These are phyloP conservation scores for Torymus tubicola DNA, from an alignment of 2,888 invertebrate species.

Conservation along the genomic window DNA sequence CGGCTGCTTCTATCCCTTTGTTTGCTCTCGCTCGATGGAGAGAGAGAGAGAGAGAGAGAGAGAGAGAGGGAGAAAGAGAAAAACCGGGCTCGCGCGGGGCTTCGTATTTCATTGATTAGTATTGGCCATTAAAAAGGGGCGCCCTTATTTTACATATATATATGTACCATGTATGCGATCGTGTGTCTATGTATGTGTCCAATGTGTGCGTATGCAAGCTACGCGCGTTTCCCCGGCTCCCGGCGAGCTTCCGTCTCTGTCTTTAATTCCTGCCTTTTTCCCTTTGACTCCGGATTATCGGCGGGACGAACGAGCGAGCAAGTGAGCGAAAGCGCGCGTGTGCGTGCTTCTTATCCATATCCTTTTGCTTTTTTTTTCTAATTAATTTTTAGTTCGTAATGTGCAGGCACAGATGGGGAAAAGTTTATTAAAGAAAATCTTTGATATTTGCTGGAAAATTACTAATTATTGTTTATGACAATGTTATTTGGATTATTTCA, in stretches of 20 bases:
- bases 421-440: no score
- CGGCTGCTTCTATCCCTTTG: conserved; percentile 67
- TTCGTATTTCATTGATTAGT: conserved; percentile 76
- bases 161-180: background rate
- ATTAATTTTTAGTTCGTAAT: no score
- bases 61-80: conserved; percentile 58
- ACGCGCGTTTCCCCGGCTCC: background rate
- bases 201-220: background rate
- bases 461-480: no score
- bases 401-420: no score
- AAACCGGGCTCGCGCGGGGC: conserved; percentile 64
- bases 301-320: no score
- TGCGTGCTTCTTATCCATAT: no score
- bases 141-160: conserved; percentile 68
- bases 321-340: no score
- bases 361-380: no score
- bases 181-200: no score
- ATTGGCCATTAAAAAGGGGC: conserved; percentile 74
- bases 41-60: background rate
- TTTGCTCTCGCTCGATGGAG: conserved; percentile 66
- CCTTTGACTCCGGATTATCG: conserved; percentile 4
- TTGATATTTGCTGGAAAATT: no score
- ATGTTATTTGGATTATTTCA: no score
- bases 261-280: conserved; percentile 1
- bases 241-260: background rate